Base-by-base conservation (phyloP, 2,888 invertebrate species). In the Nipponacmea schrenckii region DNA sequence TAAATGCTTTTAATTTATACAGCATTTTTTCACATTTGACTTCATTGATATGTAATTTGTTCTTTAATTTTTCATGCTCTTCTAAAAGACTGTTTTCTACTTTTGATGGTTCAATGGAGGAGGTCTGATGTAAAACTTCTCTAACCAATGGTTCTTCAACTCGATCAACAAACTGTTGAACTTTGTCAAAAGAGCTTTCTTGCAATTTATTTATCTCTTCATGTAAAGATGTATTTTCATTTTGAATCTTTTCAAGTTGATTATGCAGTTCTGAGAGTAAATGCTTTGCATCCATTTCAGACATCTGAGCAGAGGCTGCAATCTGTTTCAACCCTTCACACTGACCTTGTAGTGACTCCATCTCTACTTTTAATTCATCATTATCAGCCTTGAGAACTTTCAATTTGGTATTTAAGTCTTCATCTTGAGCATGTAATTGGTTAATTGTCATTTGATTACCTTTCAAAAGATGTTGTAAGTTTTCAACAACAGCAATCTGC, bases 1-100 rank as follows among this genome's bases (percentile, higher is more conserved):
- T 96, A 70, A 95, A 92, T 85, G 95, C 94, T 87, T 95, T 96
- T 63, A 96, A 89, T 88, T 95, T 96, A 82, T 94, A 94, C 80
- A 96, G 90, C 77, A 95, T 91, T 89, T 95, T 96, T 1, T 92
- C 92, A 45, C 93, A 92, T 86, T 95, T 95, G 0, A 92, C 76
- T 72, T 82, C 81, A 15, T 73, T 67, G n/a, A 82, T 75, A 56
- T 85, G 80, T 15, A 82, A 76, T 39, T 78, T 79, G 70, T 77
- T 79, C 66, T 76, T 77, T 20, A 79, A 24, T 50, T 75, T 75
- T 62, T 77, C 78, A 68, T 73, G 66, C 14, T 73, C 72, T n/a
- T 68, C 64, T 44, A 68, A 67, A 46, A 77, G 45, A 17, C 69
- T 50, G 50, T 44, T 45, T 8, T 73, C 67, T 44, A 27, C 12